A percentile compares a stretch with the other conserved stretches of the same genome.
phyloP scores from a whole-genome alignment of 2,888 invertebrate species.

The Tillus elongatus region DNA sequence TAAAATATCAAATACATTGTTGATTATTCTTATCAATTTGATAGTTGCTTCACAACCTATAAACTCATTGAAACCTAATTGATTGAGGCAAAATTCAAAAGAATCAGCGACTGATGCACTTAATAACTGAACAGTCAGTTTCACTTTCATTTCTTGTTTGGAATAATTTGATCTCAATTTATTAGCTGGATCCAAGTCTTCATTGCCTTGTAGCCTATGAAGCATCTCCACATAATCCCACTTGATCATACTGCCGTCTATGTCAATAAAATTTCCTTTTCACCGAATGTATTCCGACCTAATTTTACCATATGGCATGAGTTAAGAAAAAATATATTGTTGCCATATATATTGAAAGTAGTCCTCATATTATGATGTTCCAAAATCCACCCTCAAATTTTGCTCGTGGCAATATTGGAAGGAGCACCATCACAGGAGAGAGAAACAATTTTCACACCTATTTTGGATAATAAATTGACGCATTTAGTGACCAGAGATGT shows the following conservation, averaged over 20 bases:
- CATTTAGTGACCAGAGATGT: constrained; percentile 19
- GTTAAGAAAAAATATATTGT: too few species aligned
- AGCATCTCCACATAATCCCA: not conserved
- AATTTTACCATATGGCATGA: constrained; percentile 9
- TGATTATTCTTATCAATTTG: constrained; percentile 15
- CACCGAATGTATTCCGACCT: not conserved
- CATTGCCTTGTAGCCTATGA: too few species aligned
- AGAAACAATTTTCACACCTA: constrained; percentile 17
- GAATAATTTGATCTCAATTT: too few species aligned
- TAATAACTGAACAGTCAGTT: constrained; percentile 1
- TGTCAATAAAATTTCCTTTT: constrained; percentile 4
- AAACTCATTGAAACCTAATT: constrained; percentile 14
- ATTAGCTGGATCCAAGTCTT: too few species aligned
- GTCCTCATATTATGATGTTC: constrained; percentile 6
- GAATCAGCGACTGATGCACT: not conserved
- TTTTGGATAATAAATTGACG: constrained; percentile 18
- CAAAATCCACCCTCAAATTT: constrained; percentile 18
- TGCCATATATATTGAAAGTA: too few species aligned
- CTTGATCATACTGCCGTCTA: constrained; percentile 1
- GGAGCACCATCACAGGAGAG: constrained; percentile 23
- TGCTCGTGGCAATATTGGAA: constrained; percentile 19
- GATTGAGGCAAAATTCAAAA: not conserved
- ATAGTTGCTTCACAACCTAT: constrained; percentile 13
- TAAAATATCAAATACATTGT: constrained; percentile 19
- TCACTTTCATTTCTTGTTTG: constrained; percentile 1